Percentiles rank a stretch among this genome's conserved stretches.
Evolutionary conservation across 2,113 vertebrate species (phyloP).

Genomic region (Pluvianellus socialis): DNA sequence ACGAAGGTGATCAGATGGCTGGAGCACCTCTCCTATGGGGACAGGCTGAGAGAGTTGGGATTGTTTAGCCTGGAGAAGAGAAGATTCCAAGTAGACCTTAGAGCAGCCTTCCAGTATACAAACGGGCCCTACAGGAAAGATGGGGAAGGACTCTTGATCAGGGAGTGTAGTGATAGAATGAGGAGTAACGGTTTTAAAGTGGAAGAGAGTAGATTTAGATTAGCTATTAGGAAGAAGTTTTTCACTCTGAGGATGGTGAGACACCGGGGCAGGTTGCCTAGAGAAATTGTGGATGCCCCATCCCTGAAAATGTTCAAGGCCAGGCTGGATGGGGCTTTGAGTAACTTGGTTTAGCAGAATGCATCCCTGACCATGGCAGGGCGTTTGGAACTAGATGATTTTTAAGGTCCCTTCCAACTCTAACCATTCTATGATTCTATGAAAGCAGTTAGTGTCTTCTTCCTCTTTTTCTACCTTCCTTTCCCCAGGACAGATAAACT

Average conservation of each 20-base stretch:
- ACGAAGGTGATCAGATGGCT: not conserved
- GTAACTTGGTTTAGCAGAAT: not conserved
- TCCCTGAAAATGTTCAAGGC: not conserved
- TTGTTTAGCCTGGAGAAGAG: not conserved
- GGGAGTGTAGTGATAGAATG: too few relatives aligned
- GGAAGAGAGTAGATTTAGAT: not conserved
- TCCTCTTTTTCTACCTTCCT: not conserved
- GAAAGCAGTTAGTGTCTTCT: not conserved
- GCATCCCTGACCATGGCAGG: not conserved
- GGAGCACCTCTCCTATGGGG: not conserved
- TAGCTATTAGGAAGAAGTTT: not conserved
- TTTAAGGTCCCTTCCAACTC: not conserved
- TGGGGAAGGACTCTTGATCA: not conserved
- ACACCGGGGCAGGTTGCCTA: not conserved
- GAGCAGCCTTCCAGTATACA: not conserved
- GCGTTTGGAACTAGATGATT: not conserved
- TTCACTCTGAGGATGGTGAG: not conserved
- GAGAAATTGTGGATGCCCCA: not conserved
- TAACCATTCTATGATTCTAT: not conserved
- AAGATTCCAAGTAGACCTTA: not conserved
- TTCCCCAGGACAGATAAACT: not conserved
- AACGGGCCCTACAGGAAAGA: not conserved
- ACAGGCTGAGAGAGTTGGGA: not conserved
- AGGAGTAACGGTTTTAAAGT: not conserved
- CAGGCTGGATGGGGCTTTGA: not conserved